A percentile compares a stretch with the other conserved stretches of the same genome.
Evolutionary conservation across 2,797 vertebrate genomes (phyloP).

Genomic region (Sebastes hubbsi): DNA sequence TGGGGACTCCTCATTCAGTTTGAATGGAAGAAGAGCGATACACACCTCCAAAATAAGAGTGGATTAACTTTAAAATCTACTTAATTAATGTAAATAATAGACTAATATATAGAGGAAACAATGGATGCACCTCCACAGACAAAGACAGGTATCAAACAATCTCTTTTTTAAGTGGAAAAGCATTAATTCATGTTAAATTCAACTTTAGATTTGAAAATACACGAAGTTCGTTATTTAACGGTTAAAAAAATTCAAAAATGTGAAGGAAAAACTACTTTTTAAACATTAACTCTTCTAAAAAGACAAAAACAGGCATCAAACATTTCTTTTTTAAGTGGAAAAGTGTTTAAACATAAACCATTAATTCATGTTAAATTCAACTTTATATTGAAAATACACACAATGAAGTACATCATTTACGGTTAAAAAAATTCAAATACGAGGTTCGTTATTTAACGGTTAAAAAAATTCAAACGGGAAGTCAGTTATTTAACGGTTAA

Average conservation of each 20-base stretch:
- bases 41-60: background rate
- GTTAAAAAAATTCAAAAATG: no score
- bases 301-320: background rate
- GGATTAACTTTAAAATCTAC: background rate
- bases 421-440: background rate
- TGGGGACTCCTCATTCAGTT: background rate
- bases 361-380: background rate
- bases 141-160: slow-evolving; percentile 64
- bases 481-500: no score
- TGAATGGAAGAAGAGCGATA: slow-evolving; percentile 1
- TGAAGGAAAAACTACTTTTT: no score
- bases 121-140: slow-evolving; percentile 67
- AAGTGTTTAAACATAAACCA: background rate
- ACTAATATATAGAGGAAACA: background rate
- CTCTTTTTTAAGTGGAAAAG: background rate
- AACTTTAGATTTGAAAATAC: no score
- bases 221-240: no score
- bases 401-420: background rate
- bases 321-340: no score
- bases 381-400: background rate
- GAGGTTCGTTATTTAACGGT: no score
- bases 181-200: no score
- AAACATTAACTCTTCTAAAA: no score
- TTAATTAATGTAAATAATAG: background rate
- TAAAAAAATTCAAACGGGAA: no score